Evolutionary conservation across 2,113 vertebrate species (phyloP), one percentile per base, ranked within the genome.

Genomic region (Podarcis muralis): DNA sequence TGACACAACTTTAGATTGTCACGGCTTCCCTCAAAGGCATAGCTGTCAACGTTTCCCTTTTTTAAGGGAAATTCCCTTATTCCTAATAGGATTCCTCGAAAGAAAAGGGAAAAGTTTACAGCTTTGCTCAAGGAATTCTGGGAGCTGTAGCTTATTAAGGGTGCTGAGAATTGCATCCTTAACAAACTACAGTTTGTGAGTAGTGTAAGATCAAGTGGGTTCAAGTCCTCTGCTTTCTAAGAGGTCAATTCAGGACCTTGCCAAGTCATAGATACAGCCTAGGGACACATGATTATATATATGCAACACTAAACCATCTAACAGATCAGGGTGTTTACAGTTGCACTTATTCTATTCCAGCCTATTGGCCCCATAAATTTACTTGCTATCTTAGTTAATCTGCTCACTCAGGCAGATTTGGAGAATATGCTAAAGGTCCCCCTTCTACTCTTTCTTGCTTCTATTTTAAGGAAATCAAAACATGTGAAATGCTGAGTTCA

Each of bases 381-480:
- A 68, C 9, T 53, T 48, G 72, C 40, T 35, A 23, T 40, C 20
- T 82, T 82, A 82, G 74, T 32, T 76, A 78, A n/a, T 35, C 30
- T 69, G 59, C 81, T 84, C 74, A 57, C 23, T n/a, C 48, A 40
- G 71, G 35, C 66, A 79, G 62, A 62, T 59, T 84, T 35, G 12
- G 25, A 30, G 40, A 86, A 78, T 65, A 35, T 25, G 75, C 20
- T 88, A 53, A 78, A 71, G 75, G 25, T 84, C 16, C 53, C 40
- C 37, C 43, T 43, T 89, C 43, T 89, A 57, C 35, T 32, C 66
- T 85, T 80, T 62, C 88, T 40, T 84, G 75, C 30, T 89, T 79
- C 83, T 84, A 79, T 72, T 85, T 80, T 79, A 80, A 89, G 76
- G 66, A 80, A 84, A 79, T 23, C 11, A 23, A 78, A 78, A 79